Base-by-base conservation (phyloP, 1,140 invertebrate genomes). In the Drosophila parvula region DNA sequence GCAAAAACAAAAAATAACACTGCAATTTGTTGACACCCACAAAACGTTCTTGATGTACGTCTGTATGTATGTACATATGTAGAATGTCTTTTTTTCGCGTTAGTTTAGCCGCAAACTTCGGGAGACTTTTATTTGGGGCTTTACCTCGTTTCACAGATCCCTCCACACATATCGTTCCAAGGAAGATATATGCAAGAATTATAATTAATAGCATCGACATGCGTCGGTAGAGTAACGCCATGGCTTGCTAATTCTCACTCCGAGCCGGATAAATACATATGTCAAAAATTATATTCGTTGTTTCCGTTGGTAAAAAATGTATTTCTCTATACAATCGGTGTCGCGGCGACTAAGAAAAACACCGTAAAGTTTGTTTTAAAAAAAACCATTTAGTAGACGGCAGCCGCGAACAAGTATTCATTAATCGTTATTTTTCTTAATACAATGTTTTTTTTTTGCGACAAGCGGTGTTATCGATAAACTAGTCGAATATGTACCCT, bases 221-320 rank as follows among this genome's bases (percentile, higher is more conserved):
- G 69, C 67, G 67, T 73, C 67, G 69, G 65, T 38, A 58, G 51
- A 58, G 28, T 18, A 71, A 71, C 68, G 68, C 68, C 69, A 73
- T 73, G 69, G 69, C 69, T 73, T 41, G 68, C 68, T 70, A 70
- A 50, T 71, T 71, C 69, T 73, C 69, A 73, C 69, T 73, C 68
- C 53, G 36, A 71, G 30, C 67, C 67, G 69, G 69, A 48, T 71
- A 59, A 71, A 73, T 73, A 59, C 69, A 73, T 73, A 73, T 50
- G 69, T 73, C 53, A 56, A 59, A 73, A 71, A 59, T 73, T 59
- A 58, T 41, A 36, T 34, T 36, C 69, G 68, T 40, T 71, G 68
- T 67, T 48, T 69, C 47, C 11, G 44, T 50, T 65, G 9, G 45
- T 69, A 53, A 69, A 67, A 67, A 51, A 55, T 18, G 36, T 14